phyloP scores from a whole-genome alignment of 1,140 invertebrate genomes.

The Drosophila guanche region DNA sequence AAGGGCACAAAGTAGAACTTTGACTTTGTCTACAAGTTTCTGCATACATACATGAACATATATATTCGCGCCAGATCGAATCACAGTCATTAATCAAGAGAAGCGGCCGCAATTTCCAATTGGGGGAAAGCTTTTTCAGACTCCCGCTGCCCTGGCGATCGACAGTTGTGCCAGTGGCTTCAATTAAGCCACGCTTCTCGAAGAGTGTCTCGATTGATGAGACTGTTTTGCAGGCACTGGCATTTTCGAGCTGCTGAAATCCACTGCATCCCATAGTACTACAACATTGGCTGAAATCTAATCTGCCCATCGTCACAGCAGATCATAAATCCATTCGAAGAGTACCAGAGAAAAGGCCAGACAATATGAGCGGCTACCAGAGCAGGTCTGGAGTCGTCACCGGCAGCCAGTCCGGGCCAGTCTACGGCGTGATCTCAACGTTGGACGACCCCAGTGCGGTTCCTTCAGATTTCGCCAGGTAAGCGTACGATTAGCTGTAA shows the following conservation, averaged over 20 bases:
- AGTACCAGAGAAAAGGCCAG: conserved; percentile 12
- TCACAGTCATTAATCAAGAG: conserved; percentile 16
- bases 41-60: neutral
- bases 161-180: neutral
- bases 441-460: conserved; percentile 47
- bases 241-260: conserved; percentile 3
- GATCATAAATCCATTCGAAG: conserved; percentile 67
- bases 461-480: conserved; percentile 51
- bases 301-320: conserved; percentile 49
- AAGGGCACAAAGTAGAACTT: conserved; percentile 15
- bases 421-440: conserved; percentile 69
- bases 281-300: conserved; percentile 49
- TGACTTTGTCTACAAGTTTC: conserved; percentile 3
- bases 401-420: conserved; percentile 40
- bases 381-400: conserved; percentile 9
- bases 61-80: conserved; percentile 1
- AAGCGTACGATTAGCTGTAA: conserved; percentile 1
- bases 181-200: conserved; percentile 52
- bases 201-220: conserved; percentile 16
- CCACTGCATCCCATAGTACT: conserved; percentile 35
- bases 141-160: neutral
- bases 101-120: conserved; percentile 25
- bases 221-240: neutral
- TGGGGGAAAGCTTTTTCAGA: conserved; percentile 8
- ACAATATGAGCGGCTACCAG: conserved; percentile 27